These are phyloP conservation scores for Rhodinocichla rosea DNA, from an alignment of 2,113 vertebrate species.

Conservation along the genomic window DNA sequence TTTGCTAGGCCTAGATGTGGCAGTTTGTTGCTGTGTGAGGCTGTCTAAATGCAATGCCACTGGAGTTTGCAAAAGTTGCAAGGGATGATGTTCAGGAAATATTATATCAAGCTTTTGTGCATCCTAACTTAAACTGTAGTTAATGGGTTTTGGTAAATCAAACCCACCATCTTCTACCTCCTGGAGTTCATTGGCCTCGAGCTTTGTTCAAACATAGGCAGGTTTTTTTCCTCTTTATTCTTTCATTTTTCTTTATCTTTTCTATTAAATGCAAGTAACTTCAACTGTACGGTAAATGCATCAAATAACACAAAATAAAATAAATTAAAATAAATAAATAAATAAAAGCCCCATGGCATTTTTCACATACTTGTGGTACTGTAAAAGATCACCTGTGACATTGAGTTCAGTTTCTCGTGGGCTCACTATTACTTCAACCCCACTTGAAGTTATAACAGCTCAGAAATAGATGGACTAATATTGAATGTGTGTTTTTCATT, in stretches of 20 bases:
- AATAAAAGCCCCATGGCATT: rapidly evolving
- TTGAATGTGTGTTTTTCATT: neutral
- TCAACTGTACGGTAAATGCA: neutral
- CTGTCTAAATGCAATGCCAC: neutral
- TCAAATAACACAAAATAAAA: neutral
- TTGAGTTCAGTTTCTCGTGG: rapidly evolving
- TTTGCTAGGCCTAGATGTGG: neutral
- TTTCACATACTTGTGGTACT: neutral
- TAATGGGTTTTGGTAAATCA: neutral
- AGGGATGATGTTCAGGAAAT: neutral
- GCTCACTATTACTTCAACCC: neutral
- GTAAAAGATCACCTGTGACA: neutral
- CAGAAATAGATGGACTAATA: neutral
- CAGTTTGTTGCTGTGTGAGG: neutral
- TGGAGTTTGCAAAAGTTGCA: neutral
- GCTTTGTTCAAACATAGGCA: neutral
- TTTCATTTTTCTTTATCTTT: neutral
- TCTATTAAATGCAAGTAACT: neutral
- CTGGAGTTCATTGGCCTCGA: neutral
- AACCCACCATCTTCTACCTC: neutral
- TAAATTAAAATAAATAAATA: neutral
- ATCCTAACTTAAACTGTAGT: neutral
- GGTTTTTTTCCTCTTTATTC: neutral
- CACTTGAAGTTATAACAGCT: neutral
- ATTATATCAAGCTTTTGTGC: neutral